Evolutionary conservation across 1,140 invertebrate species (phyloP), one percentile per base, ranked within the genome.

Genomic region (Oreohelix idahoensis): DNA sequence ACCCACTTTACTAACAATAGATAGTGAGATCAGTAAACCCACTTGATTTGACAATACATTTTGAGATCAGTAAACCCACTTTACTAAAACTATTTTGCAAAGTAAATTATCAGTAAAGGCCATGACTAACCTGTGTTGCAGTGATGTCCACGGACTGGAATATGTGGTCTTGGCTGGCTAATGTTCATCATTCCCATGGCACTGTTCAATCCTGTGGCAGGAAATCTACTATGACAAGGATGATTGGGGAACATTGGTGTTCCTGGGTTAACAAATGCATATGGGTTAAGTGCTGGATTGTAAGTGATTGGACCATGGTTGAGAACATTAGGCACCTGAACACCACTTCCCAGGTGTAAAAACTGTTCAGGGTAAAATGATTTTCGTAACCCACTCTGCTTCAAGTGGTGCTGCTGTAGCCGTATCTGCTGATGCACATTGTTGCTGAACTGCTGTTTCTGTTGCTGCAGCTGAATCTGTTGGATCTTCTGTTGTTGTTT

Each of bases 371-470:
- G 51, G 26, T 39, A 26, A 32, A 29, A 79, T 29, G 51, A 42
- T 39, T 79, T 79, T 35, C 77, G 49, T 32, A 79, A 32, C 13
- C 53, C 53, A 39, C 51, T 53, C 29, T 66, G 77, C 29, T 79
- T 79, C 1, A 74, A 71, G 13, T 58, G 71, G 23, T 73, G 79
- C 58, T 63, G 73, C 80, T 53, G 84, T 0, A 78, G 51, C 29
- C 38, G 77, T 11, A 83, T 42, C 13, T 75, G 81, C 35, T 83
- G 84, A 4, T 79, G 77, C 23, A 78, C n/a, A 42, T 85, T 77
- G n/a, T 76, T 80, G 45, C 45, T 71, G 39, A 83, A 35, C 51
- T 83, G 80, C 23, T 81, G 79, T 49, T 74, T 70, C 29, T 75
- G 81, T 53, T 81, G 83, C 38, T 71, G 53, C 36, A 74, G 79